A percentile compares a stretch with the other conserved stretches of the same genome.
Evolutionary conservation across 2,888 invertebrate species (phyloP).

Genomic region (Junonia oenone): DNA sequence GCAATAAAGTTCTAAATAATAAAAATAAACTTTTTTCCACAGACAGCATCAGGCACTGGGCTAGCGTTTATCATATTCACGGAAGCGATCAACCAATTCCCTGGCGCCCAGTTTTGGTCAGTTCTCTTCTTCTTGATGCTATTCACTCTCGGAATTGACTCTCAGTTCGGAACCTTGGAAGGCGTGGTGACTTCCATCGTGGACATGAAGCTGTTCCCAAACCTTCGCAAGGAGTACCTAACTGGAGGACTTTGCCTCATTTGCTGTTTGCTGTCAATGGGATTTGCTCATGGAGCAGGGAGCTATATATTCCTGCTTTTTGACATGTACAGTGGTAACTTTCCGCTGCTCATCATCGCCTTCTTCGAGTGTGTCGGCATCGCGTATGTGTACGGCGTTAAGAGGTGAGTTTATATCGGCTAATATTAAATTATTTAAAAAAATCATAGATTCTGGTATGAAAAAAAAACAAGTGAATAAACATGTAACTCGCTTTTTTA

Average conservation of each 20-base stretch:
- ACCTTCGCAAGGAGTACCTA: slow-evolving; percentile 91
- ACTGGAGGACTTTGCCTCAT: slow-evolving; percentile 89
- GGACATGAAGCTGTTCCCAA: slow-evolving; percentile 96
- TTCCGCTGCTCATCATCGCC: slow-evolving; percentile 94
- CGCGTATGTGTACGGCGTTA: slow-evolving; percentile 95
- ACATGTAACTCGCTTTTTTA: too few species aligned
- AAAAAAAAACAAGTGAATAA: too few species aligned
- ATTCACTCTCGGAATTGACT: slow-evolving; percentile 96
- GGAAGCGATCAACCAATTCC: slow-evolving; percentile 98
- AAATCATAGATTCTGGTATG: too few species aligned
- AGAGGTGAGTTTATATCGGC: too few species aligned
- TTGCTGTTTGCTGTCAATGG: slow-evolving; percentile 92
- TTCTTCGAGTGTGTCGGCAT: slow-evolving; percentile 95
- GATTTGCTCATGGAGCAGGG: slow-evolving; percentile 94
- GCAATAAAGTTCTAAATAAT: too few species aligned
- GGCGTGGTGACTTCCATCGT: slow-evolving; percentile 97
- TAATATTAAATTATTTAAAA: too few species aligned
- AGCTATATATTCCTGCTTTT: slow-evolving; percentile 96
- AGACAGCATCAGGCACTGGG: slow-evolving; percentile 98
- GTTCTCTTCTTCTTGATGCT: slow-evolving; percentile 98
- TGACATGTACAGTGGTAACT: slow-evolving; percentile 96
- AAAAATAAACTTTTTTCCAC: slow-evolving; percentile 27
- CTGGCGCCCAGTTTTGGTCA: slow-evolving; percentile 97
- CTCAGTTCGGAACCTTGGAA: slow-evolving; percentile 96
- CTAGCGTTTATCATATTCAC: slow-evolving; percentile 98